Evolutionary conservation across 2,888 invertebrate species (phyloP), one percentile per base, ranked within the genome.

Genomic region (Marasmarcha lunaedactyla): DNA sequence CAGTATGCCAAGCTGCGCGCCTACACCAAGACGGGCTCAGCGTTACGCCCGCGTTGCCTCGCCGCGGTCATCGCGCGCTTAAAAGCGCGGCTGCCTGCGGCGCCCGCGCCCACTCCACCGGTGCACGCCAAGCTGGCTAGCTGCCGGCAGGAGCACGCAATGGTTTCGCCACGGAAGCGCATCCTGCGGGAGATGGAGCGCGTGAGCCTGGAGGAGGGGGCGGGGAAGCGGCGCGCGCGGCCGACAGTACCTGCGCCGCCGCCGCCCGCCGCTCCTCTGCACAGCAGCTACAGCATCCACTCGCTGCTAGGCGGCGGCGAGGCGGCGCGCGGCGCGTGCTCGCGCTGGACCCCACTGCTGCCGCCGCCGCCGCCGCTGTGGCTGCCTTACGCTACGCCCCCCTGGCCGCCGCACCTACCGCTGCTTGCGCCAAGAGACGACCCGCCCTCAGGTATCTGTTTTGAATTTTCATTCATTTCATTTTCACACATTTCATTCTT

Each of bases 91-190:
- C 57, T 70, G 46, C 76, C 77, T 42, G 63, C 62, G 41, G 6
- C 10, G n/a, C 14, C 34, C 34, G 56, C 72, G 30, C 56, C 69
- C 46, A 76, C 77, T 42, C 63, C 62, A 40, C 72, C 77, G 37
- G 71, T 79, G 37, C 78, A 81, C 55, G 76, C 72, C 9, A 81
- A 83, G 57, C 55, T 79, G 37, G 77, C 71, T 14, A 71, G 54
- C 50, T 83, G 83, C 45, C 70, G 81, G 36, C 83, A 78, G 57
- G 84, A 84, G 55, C 84, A 81, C 62, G 64, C 63, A 51, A 89
- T 91, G 54, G 92, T 93, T 15, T 93, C 93, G 44, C 94, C 94
- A 37, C 86, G 94, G 33, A 94, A 94, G 64, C 87, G 94, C 51
- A 90, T 93, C 70, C 78, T 94, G 45, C 87, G 93, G 40, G 93